Evolutionary conservation across 2,888 invertebrate genomes (phyloP).

Genomic region (Clusia tigrina): DNA sequence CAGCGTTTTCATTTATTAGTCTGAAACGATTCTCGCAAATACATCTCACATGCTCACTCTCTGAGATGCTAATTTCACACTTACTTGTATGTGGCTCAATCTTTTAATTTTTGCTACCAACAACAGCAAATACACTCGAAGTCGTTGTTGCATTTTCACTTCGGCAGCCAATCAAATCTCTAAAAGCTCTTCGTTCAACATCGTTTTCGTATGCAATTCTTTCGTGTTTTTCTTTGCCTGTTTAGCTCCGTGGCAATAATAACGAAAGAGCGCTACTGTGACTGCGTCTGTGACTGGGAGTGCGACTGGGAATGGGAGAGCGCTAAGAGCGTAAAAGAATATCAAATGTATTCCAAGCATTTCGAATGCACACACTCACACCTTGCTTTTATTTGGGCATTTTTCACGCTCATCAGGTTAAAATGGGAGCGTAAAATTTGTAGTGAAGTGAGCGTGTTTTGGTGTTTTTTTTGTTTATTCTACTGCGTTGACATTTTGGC

Average conservation of each 20-base stretch:
- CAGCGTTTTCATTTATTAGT: too few species aligned
- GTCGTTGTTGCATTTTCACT: neutral
- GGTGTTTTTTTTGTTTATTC: neutral
- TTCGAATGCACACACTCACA: too few species aligned
- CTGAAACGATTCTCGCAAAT: too few species aligned
- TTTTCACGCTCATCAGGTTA: neutral
- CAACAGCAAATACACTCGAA: neutral
- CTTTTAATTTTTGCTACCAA: neutral
- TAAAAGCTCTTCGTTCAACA: neutral
- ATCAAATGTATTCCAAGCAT: neutral
- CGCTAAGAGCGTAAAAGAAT: neutral
- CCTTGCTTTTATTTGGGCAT: neutral
- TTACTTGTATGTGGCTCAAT: too few species aligned
- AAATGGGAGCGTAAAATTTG: neutral
- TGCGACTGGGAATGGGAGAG: too few species aligned
- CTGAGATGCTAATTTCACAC: too few species aligned
- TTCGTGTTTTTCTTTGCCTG: too few species aligned
- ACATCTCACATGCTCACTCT: too few species aligned
- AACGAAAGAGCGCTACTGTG: too few species aligned
- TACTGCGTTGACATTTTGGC: neutral
- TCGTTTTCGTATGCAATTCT: too few species aligned
- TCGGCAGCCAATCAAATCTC: conserved; percentile 6
- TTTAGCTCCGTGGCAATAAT: too few species aligned
- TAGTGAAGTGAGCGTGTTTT: neutral
- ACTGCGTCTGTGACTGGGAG: too few species aligned